phyloP scores from a whole-genome alignment of 2,113 vertebrate genomes.

The Monopterus albus region DNA sequence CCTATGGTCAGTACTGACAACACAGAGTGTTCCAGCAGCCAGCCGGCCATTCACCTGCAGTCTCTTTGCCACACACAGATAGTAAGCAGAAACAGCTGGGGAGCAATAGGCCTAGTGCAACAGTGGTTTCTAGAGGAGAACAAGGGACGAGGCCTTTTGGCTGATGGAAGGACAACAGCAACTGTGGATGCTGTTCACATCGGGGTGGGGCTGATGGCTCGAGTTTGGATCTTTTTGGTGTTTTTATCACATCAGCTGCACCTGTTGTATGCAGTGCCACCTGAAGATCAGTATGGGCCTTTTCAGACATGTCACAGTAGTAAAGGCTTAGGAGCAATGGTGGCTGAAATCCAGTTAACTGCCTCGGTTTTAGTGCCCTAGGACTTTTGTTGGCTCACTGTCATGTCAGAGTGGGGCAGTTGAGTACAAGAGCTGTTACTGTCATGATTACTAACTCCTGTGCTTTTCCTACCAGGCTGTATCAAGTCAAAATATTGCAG shows the following conservation, averaged over 20 bases:
- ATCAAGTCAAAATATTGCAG: no score
- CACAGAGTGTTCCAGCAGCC: slow-evolving; percentile 58
- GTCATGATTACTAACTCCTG: no score
- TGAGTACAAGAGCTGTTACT: no score
- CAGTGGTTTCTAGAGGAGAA: not conserved
- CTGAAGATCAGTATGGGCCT: not conserved
- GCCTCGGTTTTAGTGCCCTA: no score
- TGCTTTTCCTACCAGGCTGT: no score
- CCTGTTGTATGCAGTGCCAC: not conserved
- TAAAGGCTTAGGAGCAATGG: not conserved
- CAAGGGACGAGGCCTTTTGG: not conserved
- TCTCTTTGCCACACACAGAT: slow-evolving; percentile 1
- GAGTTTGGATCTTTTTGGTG: not conserved
- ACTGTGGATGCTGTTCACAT: slow-evolving; percentile 1
- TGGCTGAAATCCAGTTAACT: no score
- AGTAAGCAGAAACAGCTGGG: slow-evolving; percentile 1
- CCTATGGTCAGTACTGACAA: slow-evolving; percentile 25
- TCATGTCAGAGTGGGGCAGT: no score
- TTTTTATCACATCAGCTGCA: slow-evolving; percentile 20
- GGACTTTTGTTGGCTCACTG: no score
- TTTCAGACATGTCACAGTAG: not conserved
- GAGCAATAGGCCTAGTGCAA: not conserved
- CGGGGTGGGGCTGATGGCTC: slow-evolving; percentile 1
- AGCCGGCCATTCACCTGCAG: not conserved
- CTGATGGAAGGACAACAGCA: slow-evolving; percentile 2